Percentiles rank a stretch among this genome's conserved stretches.
Evolutionary conservation across 2,888 invertebrate genomes (phyloP).

Genomic region (Cataglyphis albicans): DNA sequence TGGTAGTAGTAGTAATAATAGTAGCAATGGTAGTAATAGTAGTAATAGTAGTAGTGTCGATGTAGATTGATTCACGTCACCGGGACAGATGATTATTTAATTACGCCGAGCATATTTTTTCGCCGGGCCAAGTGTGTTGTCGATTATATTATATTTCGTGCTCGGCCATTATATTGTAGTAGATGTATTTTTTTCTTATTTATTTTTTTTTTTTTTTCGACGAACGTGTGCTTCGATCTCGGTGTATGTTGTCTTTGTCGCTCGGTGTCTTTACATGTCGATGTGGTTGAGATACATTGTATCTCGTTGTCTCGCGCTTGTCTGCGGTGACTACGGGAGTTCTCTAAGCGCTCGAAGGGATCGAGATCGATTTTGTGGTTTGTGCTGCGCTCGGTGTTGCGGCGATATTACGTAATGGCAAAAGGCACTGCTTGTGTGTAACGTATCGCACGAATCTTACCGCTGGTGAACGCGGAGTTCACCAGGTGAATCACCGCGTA

Average conservation of each 20-base stretch:
- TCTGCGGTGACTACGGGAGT: conserved; percentile 59
- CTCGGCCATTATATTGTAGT: conserved; percentile 29
- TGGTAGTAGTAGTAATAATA: conserved; percentile 44
- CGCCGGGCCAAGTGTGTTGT: conserved; percentile 40
- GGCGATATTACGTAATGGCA: conserved; percentile 22
- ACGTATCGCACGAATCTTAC: conserved; percentile 31
- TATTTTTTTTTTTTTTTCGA: background rate
- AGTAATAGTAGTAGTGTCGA: conserved; percentile 60
- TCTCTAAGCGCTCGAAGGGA: conserved; percentile 52
- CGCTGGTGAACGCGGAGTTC: conserved; percentile 15
- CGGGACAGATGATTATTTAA: conserved; percentile 30
- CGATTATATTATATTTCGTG: conserved; percentile 31
- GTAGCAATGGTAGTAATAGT: conserved; percentile 24
- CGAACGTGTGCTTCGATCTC: conserved; percentile 42
- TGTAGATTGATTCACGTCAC: conserved; percentile 54
- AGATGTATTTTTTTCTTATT: background rate
- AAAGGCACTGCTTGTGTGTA: conserved; percentile 45
- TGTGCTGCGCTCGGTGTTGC: conserved; percentile 52
- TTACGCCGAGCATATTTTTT: conserved; percentile 18
- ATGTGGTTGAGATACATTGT: conserved; percentile 46
- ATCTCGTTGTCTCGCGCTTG: conserved; percentile 44
- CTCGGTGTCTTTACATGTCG: conserved; percentile 49
- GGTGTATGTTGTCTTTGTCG: conserved; percentile 48
- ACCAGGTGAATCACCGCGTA: conserved; percentile 24
- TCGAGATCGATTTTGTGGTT: conserved; percentile 44